phyloP scores from a whole-genome alignment of 2,797 vertebrate genomes.

The Triplophysa bombifrons region DNA sequence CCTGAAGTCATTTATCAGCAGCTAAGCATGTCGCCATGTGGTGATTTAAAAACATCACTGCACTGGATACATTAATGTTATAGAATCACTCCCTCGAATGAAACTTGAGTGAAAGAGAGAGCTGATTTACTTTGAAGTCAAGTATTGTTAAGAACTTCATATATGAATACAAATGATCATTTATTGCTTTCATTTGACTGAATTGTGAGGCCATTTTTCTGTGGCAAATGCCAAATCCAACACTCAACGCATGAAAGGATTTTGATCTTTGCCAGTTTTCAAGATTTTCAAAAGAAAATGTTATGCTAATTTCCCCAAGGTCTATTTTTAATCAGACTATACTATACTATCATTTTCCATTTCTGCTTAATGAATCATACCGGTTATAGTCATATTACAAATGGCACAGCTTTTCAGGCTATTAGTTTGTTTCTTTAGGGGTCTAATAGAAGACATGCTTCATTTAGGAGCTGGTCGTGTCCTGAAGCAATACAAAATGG shows the following conservation, averaged over 20 bases:
- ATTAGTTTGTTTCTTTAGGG: conserved; percentile 99
- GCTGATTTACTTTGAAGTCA: neutral
- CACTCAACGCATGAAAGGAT: conserved; percentile 75
- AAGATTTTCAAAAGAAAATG: conserved; percentile 86
- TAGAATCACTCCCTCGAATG: neutral
- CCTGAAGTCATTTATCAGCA: neutral
- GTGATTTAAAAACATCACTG: neutral
- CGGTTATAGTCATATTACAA: conserved; percentile 99
- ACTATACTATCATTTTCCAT: conserved; percentile 95
- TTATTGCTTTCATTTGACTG: neutral
- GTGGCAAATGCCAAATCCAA: conserved; percentile 42
- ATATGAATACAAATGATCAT: neutral
- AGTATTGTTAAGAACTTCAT: neutral
- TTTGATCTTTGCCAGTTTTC: conserved; percentile 85
- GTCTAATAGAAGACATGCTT: conserved; percentile 97
- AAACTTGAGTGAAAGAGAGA: neutral
- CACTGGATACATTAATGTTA: neutral
- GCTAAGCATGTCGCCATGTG: neutral
- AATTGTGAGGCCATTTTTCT: neutral
- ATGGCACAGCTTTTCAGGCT: conserved; percentile 96
- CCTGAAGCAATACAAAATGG: conserved; percentile 89
- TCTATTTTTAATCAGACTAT: conserved; percentile 87
- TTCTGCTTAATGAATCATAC: conserved; percentile 99
- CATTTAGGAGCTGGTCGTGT: conserved; percentile 88
- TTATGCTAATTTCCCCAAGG: conserved; percentile 88